These are phyloP conservation scores for Phyllotis vaccarum DNA, from an alignment of 2,797 vertebrate species.

Conservation along the genomic window DNA sequence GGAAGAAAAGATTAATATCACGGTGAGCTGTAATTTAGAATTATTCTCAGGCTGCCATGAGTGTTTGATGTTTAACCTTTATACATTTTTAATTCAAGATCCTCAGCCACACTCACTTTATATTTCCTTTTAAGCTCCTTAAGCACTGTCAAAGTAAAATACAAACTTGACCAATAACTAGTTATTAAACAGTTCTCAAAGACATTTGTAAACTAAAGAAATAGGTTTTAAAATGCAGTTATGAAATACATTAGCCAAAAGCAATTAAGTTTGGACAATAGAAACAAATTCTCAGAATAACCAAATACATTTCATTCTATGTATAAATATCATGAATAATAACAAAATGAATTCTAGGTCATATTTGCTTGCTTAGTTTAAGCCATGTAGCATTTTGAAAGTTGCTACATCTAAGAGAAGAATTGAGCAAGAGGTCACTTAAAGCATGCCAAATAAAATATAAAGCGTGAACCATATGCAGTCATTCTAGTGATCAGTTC, in stretches of 20 bases:
- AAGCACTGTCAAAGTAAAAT: constrained; percentile 52
- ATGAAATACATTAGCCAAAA: constrained; percentile 32
- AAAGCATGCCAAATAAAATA: constrained; percentile 35
- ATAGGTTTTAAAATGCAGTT: constrained; percentile 27
- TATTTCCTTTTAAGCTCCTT: constrained; percentile 46
- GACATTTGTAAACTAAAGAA: constrained; percentile 55
- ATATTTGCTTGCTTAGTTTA: constrained; percentile 15
- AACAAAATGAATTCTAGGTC: constrained; percentile 2
- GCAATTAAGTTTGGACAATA: constrained; percentile 27
- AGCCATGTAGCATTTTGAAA: neutral
- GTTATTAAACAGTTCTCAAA: neutral
- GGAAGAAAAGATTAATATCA: constrained; percentile 65
- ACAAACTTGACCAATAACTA: constrained; percentile 42
- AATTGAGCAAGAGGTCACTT: constrained; percentile 31
- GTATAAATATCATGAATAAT: constrained; percentile 16
- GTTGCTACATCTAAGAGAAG: constrained; percentile 12
- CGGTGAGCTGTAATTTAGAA: constrained; percentile 12
- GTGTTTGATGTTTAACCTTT: constrained; percentile 77
- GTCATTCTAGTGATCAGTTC: neutral
- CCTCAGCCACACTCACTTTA: constrained; percentile 54
- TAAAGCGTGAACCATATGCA: constrained; percentile 43
- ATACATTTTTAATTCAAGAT: constrained; percentile 78
- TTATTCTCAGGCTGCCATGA: neutral
- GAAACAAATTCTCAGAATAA: neutral
- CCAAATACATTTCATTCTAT: constrained; percentile 15